Evolutionary conservation across 2,797 vertebrate genomes (phyloP).

Genomic region (Rachycentron canadum): DNA sequence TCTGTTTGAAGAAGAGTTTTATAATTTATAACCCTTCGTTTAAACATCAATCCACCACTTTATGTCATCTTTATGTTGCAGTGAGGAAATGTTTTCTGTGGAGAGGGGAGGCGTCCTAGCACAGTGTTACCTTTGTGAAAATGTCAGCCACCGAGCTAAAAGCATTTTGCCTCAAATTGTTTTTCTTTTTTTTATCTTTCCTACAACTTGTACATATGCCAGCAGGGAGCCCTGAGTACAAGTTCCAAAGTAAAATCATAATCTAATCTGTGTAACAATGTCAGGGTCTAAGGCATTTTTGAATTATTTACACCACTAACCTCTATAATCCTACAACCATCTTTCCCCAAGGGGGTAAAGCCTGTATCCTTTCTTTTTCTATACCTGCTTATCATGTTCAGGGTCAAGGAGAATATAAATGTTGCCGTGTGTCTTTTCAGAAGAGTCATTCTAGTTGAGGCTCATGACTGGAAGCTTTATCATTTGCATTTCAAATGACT

Average conservation of each 20-base stretch:
- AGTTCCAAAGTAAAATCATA: constrained; percentile 21
- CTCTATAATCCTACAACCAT: constrained; percentile 39
- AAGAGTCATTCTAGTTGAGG: constrained; percentile 37
- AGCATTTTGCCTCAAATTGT: constrained; percentile 3
- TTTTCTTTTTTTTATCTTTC: not conserved
- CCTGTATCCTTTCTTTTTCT: constrained; percentile 15
- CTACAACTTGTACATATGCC: not conserved
- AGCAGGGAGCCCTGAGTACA: constrained; percentile 21
- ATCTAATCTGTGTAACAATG: constrained; percentile 23
- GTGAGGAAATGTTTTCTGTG: constrained; percentile 25
- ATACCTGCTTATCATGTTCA: constrained; percentile 16
- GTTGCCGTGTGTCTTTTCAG: constrained; percentile 15
- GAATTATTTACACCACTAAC: constrained; percentile 53
- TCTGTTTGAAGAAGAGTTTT: constrained; percentile 67
- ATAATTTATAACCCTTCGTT: constrained; percentile 51
- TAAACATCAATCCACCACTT: constrained; percentile 42
- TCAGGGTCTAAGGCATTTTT: constrained; percentile 35
- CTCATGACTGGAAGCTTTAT: constrained; percentile 24
- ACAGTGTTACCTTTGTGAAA: constrained; percentile 29
- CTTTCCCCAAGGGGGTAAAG: not conserved
- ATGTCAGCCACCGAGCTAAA: constrained; percentile 22
- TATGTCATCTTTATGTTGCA: constrained; percentile 22
- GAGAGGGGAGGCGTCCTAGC: not conserved
- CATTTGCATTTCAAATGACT: constrained; percentile 73
- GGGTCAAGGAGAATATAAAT: constrained; percentile 32